These are phyloP conservation scores for Helicoverpa assulta DNA, from an alignment of 2,888 invertebrate species.

Conservation along the genomic window DNA sequence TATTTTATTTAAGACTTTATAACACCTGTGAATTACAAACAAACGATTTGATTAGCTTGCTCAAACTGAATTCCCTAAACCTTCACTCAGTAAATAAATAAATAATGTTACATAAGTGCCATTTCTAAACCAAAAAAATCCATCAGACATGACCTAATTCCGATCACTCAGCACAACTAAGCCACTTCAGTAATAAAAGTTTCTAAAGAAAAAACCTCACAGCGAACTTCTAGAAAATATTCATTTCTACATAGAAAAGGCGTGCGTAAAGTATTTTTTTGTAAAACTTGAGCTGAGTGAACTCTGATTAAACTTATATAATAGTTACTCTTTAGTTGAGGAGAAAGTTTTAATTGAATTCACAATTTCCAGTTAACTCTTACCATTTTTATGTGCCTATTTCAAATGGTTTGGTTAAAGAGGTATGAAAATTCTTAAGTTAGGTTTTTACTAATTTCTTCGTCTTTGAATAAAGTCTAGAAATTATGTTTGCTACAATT, in stretches of 20 bases:
- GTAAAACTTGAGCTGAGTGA: slow-evolving; percentile 22
- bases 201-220: slow-evolving; percentile 2
- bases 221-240: slow-evolving; percentile 30
- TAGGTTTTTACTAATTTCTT: neutral
- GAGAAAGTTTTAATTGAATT: slow-evolving; percentile 60
- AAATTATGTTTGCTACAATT: neutral
- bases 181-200: slow-evolving; percentile 2
- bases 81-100: too few relatives aligned
- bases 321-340: slow-evolving; percentile 50
- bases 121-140: too few relatives aligned
- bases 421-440: neutral
- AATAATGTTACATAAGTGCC: too few relatives aligned
- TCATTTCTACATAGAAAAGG: slow-evolving; percentile 19
- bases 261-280: slow-evolving; percentile 40
- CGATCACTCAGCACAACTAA: neutral
- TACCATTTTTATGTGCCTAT: slow-evolving; percentile 23
- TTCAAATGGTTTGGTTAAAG: slow-evolving; percentile 5
- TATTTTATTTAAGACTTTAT: too few relatives aligned
- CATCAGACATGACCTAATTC: neutral
- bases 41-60: too few relatives aligned
- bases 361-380: slow-evolving; percentile 34
- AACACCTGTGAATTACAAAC: too few relatives aligned
- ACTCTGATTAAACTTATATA: slow-evolving; percentile 56
- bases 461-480: neutral
- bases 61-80: too few relatives aligned